These are phyloP conservation scores for Parotocinclus haroldoi DNA, from an alignment of 2,797 vertebrate species.

Conservation along the genomic window DNA sequence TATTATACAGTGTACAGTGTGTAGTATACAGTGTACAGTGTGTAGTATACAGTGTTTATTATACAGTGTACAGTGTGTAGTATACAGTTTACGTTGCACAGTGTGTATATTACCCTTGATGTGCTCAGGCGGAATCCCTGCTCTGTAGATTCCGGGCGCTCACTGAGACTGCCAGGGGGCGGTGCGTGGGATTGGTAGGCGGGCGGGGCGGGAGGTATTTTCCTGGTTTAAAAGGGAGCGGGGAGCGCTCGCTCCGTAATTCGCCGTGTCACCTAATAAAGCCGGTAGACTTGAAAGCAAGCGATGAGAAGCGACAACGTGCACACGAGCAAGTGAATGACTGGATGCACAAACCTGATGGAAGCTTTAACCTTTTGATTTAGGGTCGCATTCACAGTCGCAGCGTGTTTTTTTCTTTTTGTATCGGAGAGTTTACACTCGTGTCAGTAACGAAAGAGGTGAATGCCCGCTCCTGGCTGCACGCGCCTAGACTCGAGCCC, in stretches of 20 bases:
- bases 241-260: slow-evolving; percentile 64
- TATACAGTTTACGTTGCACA: no score
- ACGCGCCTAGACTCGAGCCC: slow-evolving; percentile 69
- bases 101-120: no score
- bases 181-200: slow-evolving; percentile 78
- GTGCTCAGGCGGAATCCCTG: slow-evolving; percentile 53
- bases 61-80: no score
- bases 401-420: background rate
- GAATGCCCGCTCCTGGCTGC: slow-evolving; percentile 72
- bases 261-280: slow-evolving; percentile 81
- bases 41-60: no score
- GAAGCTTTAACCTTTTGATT: background rate
- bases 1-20: no score
- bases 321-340: background rate
- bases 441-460: slow-evolving; percentile 57
- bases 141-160: slow-evolving; percentile 33
- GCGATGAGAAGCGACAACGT: slow-evolving; percentile 45
- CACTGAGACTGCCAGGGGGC: slow-evolving; percentile 19
- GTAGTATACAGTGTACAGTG: no score
- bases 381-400: background rate
- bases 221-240: slow-evolving; percentile 92
- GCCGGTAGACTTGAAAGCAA: slow-evolving; percentile 66
- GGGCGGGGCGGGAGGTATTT: slow-evolving; percentile 82
- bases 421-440: slow-evolving; percentile 48
- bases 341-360: background rate